These are phyloP conservation scores for Alligator mississippiensis DNA, from an alignment of 2,113 vertebrate species.

Conservation along the genomic window DNA sequence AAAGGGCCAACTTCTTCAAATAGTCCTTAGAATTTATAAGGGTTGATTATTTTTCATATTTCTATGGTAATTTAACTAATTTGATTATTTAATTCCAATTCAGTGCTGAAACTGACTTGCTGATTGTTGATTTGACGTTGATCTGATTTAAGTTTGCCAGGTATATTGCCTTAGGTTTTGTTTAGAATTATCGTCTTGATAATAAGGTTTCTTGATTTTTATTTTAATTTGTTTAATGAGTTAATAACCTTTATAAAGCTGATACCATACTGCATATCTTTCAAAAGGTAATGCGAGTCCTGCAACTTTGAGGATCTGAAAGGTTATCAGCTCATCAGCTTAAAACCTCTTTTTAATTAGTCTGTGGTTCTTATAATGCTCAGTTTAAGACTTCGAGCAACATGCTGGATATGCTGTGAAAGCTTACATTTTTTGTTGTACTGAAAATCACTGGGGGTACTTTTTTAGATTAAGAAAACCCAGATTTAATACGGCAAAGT, in stretches of 20 bases:
- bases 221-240: not conserved
- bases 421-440: not conserved
- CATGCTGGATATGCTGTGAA: not conserved
- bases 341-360: not conserved
- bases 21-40: not conserved
- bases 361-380: not conserved
- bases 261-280: not conserved
- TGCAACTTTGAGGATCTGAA: not conserved
- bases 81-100: not conserved
- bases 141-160: not conserved
- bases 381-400: not conserved
- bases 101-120: not conserved
- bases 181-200: not conserved
- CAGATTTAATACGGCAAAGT: not conserved
- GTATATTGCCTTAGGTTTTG: not conserved
- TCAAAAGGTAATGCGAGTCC: not conserved
- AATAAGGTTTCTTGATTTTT: not conserved
- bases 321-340: not conserved
- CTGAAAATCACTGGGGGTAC: rapidly evolving
- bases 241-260: not conserved
- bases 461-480: not conserved
- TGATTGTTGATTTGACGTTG: not conserved
- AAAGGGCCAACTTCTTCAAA: not conserved
- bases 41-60: not conserved
- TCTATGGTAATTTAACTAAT: not conserved